Percentiles rank a stretch among this genome's conserved stretches.
These are phyloP conservation scores for Caenorhabditis sp. DNA, from an alignment of 2,888 invertebrate species.

Conservation along the genomic window DNA sequence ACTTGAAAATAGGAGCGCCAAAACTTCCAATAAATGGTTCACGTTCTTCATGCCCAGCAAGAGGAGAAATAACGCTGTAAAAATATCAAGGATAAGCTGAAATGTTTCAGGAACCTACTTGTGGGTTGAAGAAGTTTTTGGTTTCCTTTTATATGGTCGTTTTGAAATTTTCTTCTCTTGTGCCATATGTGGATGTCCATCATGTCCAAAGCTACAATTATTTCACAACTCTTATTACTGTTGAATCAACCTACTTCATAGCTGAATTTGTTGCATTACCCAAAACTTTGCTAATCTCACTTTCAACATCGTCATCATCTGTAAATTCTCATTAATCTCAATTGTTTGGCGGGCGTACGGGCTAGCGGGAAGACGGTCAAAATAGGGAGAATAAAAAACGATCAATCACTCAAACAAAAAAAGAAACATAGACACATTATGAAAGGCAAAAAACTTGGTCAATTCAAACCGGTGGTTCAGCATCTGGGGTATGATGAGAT, in stretches of 20 bases:
- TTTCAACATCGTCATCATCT: slow-evolving; percentile 64
- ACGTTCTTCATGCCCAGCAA: slow-evolving; percentile 30
- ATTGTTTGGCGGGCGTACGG: background rate
- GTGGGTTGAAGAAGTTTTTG: slow-evolving; percentile 39
- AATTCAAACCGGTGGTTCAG: background rate
- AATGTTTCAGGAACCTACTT: slow-evolving; percentile 8
- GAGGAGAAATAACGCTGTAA: slow-evolving; percentile 34
- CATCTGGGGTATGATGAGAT: background rate
- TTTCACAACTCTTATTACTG: background rate
- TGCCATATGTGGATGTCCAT: slow-evolving; percentile 28
- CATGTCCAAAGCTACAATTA: slow-evolving; percentile 18
- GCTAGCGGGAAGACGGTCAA: background rate
- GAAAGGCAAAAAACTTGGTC: background rate
- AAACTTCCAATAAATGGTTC: slow-evolving; percentile 49
- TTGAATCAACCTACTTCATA: slow-evolving; percentile 7
- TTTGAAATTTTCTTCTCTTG: slow-evolving; percentile 32
- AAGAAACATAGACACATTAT: background rate
- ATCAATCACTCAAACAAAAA: background rate
- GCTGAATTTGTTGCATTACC: slow-evolving; percentile 44
- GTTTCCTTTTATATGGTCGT: slow-evolving; percentile 38
- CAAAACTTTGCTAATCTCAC: slow-evolving; percentile 57
- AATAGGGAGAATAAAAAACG: background rate
- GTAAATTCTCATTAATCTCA: slow-evolving; percentile 14
- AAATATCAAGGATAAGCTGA: slow-evolving; percentile 11
- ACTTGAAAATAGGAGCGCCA: slow-evolving; percentile 48